Evolutionary conservation across 2,888 invertebrate species (phyloP), one percentile per base, ranked within the genome.

Genomic region (Andrena praecox): DNA sequence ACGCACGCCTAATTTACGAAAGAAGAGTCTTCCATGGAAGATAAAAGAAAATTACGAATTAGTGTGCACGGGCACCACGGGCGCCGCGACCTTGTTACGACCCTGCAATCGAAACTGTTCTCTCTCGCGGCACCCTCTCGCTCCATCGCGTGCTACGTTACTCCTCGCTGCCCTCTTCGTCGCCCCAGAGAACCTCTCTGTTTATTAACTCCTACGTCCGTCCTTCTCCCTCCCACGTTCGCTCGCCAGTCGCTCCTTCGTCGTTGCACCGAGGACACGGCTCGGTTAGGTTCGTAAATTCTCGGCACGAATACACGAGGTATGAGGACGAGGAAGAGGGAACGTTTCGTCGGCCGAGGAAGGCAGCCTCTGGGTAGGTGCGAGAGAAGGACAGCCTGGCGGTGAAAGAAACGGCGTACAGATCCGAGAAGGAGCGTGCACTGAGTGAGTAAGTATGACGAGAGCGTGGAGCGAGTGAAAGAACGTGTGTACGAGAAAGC

Each of bases 231-330:
- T 33, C 24, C 3, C 24, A 2, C 52, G 20, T 2, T 4, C 10
- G 59, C 69, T 69, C 73, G 0, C 20, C 52, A 31, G 3, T 7
- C 56, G n/a, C 24, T 67, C 79, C 69, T 68, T 62, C 54, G 66
- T 29, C 64, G 52, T 71, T 71, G 52, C 69, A 66, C 70, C 74
- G 59, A 69, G 66, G 56, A 83, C 54, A 78, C 48, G 77, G 80
- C 72, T 74, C 73, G 84, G 77, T 62, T 60, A 12, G 1, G 81
- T 86, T 87, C 89, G 90, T 88, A 81, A 87, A 87, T 85, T 79
- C 84, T 89, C 91, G 90, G 85, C 80, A 81, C 79, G 80, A 85
- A 76, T 82, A 80, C 80, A 81, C 56, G 27, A 20, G 56, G 24
- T 56, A 56, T 27, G 24, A 74, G 54, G 33, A 78, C 68, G 42